Evolutionary conservation across 2,113 vertebrate genomes (phyloP), one percentile per base, ranked within the genome.

Genomic region (Ochotona princeps): DNA sequence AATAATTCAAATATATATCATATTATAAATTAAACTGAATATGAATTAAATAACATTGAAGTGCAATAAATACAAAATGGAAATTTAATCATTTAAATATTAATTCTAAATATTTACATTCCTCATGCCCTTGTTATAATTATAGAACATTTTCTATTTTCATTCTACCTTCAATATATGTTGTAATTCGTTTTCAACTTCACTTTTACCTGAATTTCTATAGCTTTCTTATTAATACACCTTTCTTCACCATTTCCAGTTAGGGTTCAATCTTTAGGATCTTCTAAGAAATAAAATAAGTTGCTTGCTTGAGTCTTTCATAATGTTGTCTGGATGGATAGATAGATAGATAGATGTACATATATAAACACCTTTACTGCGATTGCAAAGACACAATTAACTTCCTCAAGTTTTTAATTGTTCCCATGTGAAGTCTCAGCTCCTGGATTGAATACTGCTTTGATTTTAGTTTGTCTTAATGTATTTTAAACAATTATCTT

Each of bases 1-100:
- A 78, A 83, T 73, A 60, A 92, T 78, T 76, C 89, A 93, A 91
- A 84, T 76, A 28, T 30, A 44, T 65, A 7, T 74, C 78, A 25
- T 82, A 21, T 35, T 83, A 83, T 72, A 17, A 79, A 69, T 75
- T 84, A 78, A 74, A 17, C 35, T 44, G 38, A 44, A 44, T 44
- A 44, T 44, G 38, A 44, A 6, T 47, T 44, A 28, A 65, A 67
- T 61, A 92, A 76, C 67, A 69, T 91, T 51, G 65, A 86, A 65
- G 17, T 25, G 57, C 76, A 93, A 79, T 10, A 21, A 70, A 85
- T 30, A 4, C 80, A 81, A 87, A 96, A 73, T 79, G 30, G 60
- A 82, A 82, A 67, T 79, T 72, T 12, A 75, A 65, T 63, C 7
- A 54, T 49, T 91, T 76, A 78, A 49, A 54, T 66, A 44, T 44